Conservation (phyloP, 2,797 vertebrate genomes). For the Syndactyla subalaris region DNA sequence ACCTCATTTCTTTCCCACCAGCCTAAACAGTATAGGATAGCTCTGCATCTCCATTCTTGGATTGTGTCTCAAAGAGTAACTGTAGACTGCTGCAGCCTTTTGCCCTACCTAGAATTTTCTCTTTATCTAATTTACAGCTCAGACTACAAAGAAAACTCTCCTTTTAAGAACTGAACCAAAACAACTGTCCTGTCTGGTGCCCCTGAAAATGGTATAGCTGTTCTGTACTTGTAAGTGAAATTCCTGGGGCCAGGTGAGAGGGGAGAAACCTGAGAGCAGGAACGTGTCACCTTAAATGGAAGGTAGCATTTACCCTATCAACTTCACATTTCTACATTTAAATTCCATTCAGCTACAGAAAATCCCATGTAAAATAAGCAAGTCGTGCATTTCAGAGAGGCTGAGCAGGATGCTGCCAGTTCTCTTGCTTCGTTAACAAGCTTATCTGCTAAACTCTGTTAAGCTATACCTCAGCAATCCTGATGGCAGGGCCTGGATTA, state of each 20-base stretch:
- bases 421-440: neutral
- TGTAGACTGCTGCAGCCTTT: neutral
- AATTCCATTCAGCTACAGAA: neutral
- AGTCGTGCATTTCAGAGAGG: neutral
- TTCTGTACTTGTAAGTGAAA: neutral
- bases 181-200: neutral
- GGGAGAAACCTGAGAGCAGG: neutral
- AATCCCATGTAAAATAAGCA: neutral
- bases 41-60: neutral
- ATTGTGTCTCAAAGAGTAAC: accelerated
- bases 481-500: neutral
- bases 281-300: neutral
- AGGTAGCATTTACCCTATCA: neutral
- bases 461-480: neutral
- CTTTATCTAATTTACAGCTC: neutral
- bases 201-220: neutral
- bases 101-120: neutral
- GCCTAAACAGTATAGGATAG: neutral
- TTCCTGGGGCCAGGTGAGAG: neutral
- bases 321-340: neutral
- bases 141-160: neutral
- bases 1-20: neutral
- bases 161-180: neutral
- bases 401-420: neutral
- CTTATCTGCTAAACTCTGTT: neutral